phyloP scores from a whole-genome alignment of 2,797 vertebrate species.

The Premnoplex brunnescens region DNA sequence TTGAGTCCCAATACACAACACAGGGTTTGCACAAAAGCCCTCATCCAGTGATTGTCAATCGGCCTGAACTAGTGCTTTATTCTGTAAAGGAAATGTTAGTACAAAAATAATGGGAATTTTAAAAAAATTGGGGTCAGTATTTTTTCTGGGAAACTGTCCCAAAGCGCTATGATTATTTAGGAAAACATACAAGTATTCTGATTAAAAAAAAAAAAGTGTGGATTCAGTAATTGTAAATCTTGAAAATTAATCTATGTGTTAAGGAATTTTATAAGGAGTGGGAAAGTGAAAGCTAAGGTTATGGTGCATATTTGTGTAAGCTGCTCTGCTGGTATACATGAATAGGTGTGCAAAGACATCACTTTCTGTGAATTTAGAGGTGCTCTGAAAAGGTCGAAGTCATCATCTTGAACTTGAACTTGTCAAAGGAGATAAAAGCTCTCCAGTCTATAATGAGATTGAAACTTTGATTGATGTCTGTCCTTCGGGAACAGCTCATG shows the following conservation, averaged over 20 bases:
- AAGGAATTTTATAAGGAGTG: background rate
- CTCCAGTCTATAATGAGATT: background rate
- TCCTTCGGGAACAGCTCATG: background rate
- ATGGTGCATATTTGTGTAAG: background rate
- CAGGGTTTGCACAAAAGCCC: background rate
- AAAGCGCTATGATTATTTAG: background rate
- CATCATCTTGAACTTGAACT: constrained; percentile 21
- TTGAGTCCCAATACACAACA: background rate
- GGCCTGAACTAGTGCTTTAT: background rate
- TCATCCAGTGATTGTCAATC: background rate
- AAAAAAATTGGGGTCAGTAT: background rate
- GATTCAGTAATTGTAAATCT: background rate
- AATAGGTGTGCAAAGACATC: background rate
- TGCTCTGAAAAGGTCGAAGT: background rate
- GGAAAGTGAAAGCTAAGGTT: background rate
- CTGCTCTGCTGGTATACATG: background rate
- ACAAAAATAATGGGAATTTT: background rate
- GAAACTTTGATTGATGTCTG: background rate
- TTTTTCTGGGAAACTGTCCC: background rate
- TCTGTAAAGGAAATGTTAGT: background rate
- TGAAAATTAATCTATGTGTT: background rate
- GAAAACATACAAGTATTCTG: background rate
- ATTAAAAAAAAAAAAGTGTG: background rate
- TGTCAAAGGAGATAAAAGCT: constrained; percentile 17
- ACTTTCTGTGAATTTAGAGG: constrained; percentile 18